Evolutionary conservation across 2,888 invertebrate genomes (phyloP), one percentile per base, ranked within the genome.

Genomic region (Drosophila paranaensis): DNA sequence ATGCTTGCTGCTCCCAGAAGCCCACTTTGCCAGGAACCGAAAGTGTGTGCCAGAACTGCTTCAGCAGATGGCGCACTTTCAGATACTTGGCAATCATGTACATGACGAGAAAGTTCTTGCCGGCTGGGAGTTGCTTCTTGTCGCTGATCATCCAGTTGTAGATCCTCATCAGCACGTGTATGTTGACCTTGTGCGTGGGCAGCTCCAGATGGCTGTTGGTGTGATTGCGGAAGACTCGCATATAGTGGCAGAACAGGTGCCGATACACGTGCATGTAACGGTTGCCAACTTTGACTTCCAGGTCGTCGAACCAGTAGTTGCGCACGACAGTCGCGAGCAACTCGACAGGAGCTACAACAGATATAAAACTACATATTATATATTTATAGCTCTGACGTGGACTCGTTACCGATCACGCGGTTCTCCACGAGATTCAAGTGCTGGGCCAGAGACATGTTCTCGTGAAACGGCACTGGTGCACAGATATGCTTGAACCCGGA

Each of bases 121-220:
- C 46, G 2, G 70, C 9, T 2, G 4, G 0, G 0, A 78, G 10
- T 9, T 16, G 4, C 0, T 6, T 0, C 0, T 10, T 6, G 0
- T 58, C 54, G 2, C 5, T 10, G 3, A 81, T 8, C 56, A 81
- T 57, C 81, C 79, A 81, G 4, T 62, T 20, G 39, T 81, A 79
- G 6, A 79, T 40, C 2, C 10, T 6, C 0, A n/a, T 8, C 20
- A 79, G 0, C n/a, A 64, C 5, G 1, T 11, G 6, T 27, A 72
- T 60, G 1, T 42, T 9, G 0, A 75, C 39, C 3, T 54, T 33
- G n/a, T 64, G 20, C 0, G 14, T 9, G 6, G 81, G 79, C 0
- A 79, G 14, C 5, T 78, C 79, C 27, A 79, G 3, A 2, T 16
- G 33, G 2, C 0, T 1, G 6, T 2, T 33, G 3, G 0, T 9